Evolutionary conservation across 92 coral and sea anemone species (phyloP), one percentile per base, ranked within the genome.

Genomic region (Bergia sp.): DNA sequence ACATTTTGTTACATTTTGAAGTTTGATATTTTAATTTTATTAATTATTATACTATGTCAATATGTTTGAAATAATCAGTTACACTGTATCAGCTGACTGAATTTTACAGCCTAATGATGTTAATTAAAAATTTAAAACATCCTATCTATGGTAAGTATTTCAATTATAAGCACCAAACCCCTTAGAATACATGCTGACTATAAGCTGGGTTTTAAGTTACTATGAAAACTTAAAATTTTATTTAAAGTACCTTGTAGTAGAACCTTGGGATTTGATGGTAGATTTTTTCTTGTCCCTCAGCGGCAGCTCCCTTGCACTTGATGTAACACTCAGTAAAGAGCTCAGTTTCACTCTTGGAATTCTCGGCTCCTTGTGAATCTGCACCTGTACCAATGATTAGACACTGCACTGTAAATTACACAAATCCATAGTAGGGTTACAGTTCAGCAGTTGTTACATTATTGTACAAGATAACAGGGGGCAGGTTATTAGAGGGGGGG

Each of bases 181-280:
- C 20, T 29, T 29, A 29, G 29, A 29, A 29, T 29, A 29, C 29
- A 29, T 29, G 29, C 29, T 29, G 29, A 29, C 29, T 29, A 29
- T 29, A 29, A 29, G 29, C 29, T 29, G 29, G 29, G 29, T 29
- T 29, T 29, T 29, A 29, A 29, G 29, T 29, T 29, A 29, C 29
- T 29, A 29, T 29, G 29, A 29, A 29, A 29, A 29, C 29, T 29
- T 29, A 29, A 29, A 29, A 29, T 29, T 29, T 29, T 29, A 29
- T 29, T 29, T 29, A 29, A 29, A 29, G 45, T 88, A 96, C 99
- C 97, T 97, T 97, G 79, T 91, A 95, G 87, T 97, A 97, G 87
- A 97, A 97, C 80, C 98, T 93, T 50, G 99, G 99, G 39, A 97
- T 97, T 6, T 94, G 91, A 61, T 91, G 85, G 39, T 90, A 97